A percentile compares a stretch with the other conserved stretches of the same genome.
These are phyloP conservation scores for Pocillopora verrucosa DNA, from an alignment of 64 coral and sea anemone species.

Conservation along the genomic window DNA sequence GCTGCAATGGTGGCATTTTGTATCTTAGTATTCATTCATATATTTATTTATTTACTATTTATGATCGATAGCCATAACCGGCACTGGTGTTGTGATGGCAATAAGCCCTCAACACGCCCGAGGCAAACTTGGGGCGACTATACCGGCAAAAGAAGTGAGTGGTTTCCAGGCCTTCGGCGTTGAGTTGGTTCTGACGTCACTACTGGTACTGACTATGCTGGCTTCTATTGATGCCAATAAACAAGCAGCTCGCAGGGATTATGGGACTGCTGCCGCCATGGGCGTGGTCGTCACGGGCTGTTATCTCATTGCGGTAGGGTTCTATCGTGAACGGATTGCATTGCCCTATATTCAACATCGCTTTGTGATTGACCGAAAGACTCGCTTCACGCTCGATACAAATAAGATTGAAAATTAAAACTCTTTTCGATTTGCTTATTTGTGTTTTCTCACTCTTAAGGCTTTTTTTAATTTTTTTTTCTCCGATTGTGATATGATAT, in stretches of 20 bases:
- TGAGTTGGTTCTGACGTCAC: constrained; percentile 33
- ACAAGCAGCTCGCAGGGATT: constrained; percentile 22
- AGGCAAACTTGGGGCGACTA: constrained; percentile 58
- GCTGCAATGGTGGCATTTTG: too few relatives aligned
- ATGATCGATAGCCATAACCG: constrained; percentile 48
- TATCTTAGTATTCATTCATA: too few relatives aligned
- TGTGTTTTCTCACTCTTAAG: too few relatives aligned
- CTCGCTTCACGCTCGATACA: too few relatives aligned
- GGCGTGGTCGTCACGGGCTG: constrained; percentile 40
- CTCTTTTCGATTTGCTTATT: too few relatives aligned
- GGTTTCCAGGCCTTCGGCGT: constrained; percentile 48
- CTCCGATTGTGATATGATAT: too few relatives aligned
- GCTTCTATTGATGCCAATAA: constrained; percentile 53
- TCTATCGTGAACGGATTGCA: background rate
- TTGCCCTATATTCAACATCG: too few relatives aligned
- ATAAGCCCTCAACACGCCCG: constrained; percentile 57
- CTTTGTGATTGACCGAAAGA: too few relatives aligned
- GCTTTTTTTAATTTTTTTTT: too few relatives aligned
- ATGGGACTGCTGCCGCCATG: constrained; percentile 52
- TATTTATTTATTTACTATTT: too few relatives aligned
- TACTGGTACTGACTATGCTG: constrained; percentile 49
- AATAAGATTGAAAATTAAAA: too few relatives aligned
- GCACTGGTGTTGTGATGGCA: constrained; percentile 27
- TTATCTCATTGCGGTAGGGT: constrained; percentile 59
- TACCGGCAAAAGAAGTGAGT: constrained; percentile 34